Base-by-base conservation (phyloP, 2,113 vertebrate genomes). In the Oreochromis tanganicae region DNA sequence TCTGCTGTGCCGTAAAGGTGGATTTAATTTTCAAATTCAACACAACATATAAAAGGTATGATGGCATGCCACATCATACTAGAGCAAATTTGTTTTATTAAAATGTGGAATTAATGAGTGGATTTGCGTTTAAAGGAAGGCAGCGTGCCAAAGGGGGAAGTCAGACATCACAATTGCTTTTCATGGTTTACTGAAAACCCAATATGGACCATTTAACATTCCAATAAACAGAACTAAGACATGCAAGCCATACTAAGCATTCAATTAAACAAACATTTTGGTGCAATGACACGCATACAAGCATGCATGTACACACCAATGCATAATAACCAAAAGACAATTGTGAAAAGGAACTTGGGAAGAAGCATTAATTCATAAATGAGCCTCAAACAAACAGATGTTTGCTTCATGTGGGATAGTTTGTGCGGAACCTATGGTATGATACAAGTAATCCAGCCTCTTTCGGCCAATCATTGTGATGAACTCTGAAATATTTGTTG, bases 101-200 rank as follows among this genome's bases (percentile, higher is more conserved):
- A 16, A 85, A 89, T 89, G 90, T 85, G 81, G 32, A 11, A 16
- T 84, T 84, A 86, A 71, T 57, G 29, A 85, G 68, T 6, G 29
- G 12, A 50, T 50, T 50, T 19, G 6, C 4, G 0, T n/a, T 78
- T 78, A 34, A 75, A 75, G 24, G 71, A 75, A 50, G 16, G 71
- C 71, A 75, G 27, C 1, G 6, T 19, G 71, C 16, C 71, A 75
- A 75, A 19, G 46, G 46, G 17, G 6, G 19, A 78, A 52, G 27
- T n/a, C 3, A 79, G 32, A 56, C 29, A 24, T 38, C 10, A 29
- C 19, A 75, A 11, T 14, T 24, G 6, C 71, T 80, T 48, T 36
- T 86, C 66, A 29, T 52, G 34, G 38, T 63, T 59, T 32, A 43
- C 78, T 79, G 4, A 9, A n/a, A 38, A 48, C 24, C 5, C 55